Evolutionary conservation across 2,113 vertebrate species (phyloP).

Genomic region (Thamnophis sirtalis): DNA sequence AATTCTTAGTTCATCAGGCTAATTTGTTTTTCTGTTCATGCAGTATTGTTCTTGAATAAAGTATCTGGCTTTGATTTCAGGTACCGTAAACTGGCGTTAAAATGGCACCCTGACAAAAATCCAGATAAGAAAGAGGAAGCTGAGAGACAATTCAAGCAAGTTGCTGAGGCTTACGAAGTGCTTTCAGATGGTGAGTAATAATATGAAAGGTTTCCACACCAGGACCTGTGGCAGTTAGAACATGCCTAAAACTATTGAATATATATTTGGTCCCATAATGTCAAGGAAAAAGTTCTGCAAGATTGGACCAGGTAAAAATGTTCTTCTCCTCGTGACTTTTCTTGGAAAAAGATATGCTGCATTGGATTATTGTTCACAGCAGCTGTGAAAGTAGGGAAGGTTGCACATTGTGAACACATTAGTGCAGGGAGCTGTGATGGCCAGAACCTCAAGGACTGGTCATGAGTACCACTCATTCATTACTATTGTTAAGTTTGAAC

Average conservation of each 20-base stretch:
- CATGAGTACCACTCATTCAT: too few species aligned
- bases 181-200: slow-evolving; percentile 79
- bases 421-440: too few species aligned
- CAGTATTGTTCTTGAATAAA: neutral
- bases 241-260: neutral
- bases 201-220: neutral
- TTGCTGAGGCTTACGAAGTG: slow-evolving; percentile 96
- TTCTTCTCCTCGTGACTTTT: too few species aligned
- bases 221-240: neutral
- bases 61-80: slow-evolving; percentile 56
- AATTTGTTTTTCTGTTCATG: neutral
- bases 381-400: too few species aligned
- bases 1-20: neutral
- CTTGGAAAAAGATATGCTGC: too few species aligned
- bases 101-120: slow-evolving; percentile 79
- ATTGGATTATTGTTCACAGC: too few species aligned
- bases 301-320: too few species aligned
- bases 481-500: too few species aligned
- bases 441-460: too few species aligned
- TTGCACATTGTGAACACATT: too few species aligned
- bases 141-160: slow-evolving; percentile 89
- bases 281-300: neutral
- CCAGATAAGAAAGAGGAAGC: slow-evolving; percentile 86
- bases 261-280: neutral
- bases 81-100: slow-evolving; percentile 90